Evolutionary conservation across 2,797 vertebrate species (phyloP).

Genomic region (Allobates femoralis): DNA sequence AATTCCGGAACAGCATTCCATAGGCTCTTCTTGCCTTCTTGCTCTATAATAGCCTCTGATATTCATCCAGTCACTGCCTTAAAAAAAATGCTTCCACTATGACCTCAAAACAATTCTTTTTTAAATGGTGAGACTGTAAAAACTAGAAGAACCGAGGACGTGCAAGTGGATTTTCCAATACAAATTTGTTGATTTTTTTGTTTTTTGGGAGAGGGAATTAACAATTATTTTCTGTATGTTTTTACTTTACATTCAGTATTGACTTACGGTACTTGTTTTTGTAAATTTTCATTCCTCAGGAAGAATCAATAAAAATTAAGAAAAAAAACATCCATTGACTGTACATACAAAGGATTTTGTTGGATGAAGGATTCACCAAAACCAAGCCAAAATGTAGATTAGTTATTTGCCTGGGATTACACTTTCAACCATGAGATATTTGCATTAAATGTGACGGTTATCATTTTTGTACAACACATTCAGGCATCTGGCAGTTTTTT

Average conservation of each 20-base stretch:
- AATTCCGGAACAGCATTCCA: neutral
- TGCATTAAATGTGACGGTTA: neutral
- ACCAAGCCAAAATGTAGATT: neutral
- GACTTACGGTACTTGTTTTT: too few species aligned
- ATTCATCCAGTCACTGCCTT: neutral
- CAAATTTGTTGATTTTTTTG: too few species aligned
- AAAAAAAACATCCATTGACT: too few species aligned
- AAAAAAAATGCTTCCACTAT: neutral
- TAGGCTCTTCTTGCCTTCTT: neutral
- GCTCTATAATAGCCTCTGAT: neutral
- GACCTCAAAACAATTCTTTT: neutral
- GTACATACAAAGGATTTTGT: neutral
- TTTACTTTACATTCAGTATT: too few species aligned
- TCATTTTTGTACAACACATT: constrained; percentile 7
- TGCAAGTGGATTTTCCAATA: too few species aligned
- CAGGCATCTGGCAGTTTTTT: neutral
- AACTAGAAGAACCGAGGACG: neutral
- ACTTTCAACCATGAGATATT: neutral
- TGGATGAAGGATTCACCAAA: neutral
- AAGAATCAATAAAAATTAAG: too few species aligned
- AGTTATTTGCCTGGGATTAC: neutral
- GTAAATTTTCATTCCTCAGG: too few species aligned
- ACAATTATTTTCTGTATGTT: too few species aligned
- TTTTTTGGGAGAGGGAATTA: too few species aligned
- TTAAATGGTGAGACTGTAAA: neutral